phyloP scores from a whole-genome alignment of 2,113 vertebrate species.

The Amblyopsis rosae region DNA sequence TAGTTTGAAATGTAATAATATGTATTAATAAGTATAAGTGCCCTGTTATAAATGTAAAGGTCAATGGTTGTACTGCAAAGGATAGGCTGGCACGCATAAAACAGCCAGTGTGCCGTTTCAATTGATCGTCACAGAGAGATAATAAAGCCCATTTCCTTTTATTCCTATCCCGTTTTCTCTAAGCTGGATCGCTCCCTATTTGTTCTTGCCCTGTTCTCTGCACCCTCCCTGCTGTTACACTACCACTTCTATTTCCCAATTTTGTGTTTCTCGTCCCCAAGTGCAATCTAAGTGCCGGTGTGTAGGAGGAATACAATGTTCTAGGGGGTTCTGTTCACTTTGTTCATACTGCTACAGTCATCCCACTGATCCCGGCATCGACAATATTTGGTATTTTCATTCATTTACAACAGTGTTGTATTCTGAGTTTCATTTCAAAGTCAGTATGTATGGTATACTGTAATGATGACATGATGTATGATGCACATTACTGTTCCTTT shows the following conservation, averaged over 20 bases:
- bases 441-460: too few species aligned
- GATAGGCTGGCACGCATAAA: neutral
- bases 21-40: neutral
- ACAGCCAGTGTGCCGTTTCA: neutral
- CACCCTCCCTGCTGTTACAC: slow-evolving; percentile 27
- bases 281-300: slow-evolving; percentile 16
- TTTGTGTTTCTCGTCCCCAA: slow-evolving; percentile 30
- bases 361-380: slow-evolving; percentile 10
- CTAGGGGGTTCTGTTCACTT: slow-evolving; percentile 21
- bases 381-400: neutral
- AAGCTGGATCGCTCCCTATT: slow-evolving; percentile 22
- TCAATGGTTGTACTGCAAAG: neutral
- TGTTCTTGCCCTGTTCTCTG: slow-evolving; percentile 10
- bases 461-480: too few species aligned
- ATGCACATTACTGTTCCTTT: too few species aligned
- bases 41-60: neutral
- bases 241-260: slow-evolving; percentile 17
- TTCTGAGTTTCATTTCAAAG: neutral
- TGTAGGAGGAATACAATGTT: slow-evolving; percentile 50
- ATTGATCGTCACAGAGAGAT: neutral
- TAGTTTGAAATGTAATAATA: neutral
- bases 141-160: slow-evolving; percentile 18
- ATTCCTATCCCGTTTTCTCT: slow-evolving; percentile 12
- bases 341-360: slow-evolving; percentile 4
- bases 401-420: neutral